Percentiles rank a stretch among this genome's conserved stretches.
phyloP scores from a whole-genome alignment of 2,797 vertebrate genomes.

The Stomatorhinus walkeri region DNA sequence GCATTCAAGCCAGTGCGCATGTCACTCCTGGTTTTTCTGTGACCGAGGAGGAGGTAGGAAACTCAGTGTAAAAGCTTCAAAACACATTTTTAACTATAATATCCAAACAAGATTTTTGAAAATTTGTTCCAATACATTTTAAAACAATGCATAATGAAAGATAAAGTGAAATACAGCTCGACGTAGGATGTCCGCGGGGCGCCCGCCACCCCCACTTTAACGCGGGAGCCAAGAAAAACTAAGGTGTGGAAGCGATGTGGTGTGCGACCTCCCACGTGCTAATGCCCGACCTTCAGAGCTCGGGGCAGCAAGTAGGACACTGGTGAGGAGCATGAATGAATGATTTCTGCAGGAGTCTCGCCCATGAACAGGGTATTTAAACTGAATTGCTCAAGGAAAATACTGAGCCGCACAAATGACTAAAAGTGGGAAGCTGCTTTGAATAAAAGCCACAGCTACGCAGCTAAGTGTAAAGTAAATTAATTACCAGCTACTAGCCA shows the following conservation, averaged over 20 bases:
- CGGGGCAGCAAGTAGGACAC: not conserved
- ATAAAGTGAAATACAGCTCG: not conserved
- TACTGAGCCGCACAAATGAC: not conserved
- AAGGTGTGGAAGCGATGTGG: not conserved
- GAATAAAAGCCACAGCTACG: not conserved
- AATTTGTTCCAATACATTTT: not conserved
- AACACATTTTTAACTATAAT: not conserved
- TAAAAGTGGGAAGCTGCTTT: not conserved
- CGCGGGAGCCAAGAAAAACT: not conserved
- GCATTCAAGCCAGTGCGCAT: not conserved
- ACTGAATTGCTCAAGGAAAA: not conserved
- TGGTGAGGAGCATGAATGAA: not conserved
- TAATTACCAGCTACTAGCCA: constrained; percentile 8
- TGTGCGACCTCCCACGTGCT: not conserved
- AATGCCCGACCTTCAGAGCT: not conserved
- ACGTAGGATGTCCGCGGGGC: not conserved
- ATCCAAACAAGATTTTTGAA: not conserved
- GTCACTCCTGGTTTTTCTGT: not conserved
- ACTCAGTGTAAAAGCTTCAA: not conserved
- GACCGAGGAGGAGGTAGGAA: not conserved
- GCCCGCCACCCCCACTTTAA: not conserved
- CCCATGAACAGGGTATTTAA: not conserved
- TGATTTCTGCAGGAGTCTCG: not conserved
- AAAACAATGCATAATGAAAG: not conserved
- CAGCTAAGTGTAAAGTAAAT: not conserved